A percentile compares a stretch with the other conserved stretches of the same genome.
phyloP scores from a whole-genome alignment of 2,113 vertebrate species.

The Sciurus niger region DNA sequence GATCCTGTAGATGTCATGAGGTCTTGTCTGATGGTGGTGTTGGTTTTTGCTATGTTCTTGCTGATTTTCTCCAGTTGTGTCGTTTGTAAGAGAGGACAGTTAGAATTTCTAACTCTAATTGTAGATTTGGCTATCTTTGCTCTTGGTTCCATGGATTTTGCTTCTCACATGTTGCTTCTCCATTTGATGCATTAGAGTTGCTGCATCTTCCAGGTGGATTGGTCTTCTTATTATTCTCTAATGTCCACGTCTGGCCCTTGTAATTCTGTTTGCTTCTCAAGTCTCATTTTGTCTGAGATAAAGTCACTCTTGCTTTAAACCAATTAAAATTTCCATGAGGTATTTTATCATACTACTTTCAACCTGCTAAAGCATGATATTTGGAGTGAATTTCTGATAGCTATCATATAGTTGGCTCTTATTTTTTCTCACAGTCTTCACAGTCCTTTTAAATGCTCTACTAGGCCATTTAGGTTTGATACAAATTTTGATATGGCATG shows the following conservation, averaged over 20 bases:
- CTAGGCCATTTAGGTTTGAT: neutral
- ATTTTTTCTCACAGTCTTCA: neutral
- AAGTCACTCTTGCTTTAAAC: neutral
- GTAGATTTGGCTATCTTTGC: neutral
- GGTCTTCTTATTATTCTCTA: neutral
- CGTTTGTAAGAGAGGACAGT: no score
- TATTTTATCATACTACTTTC: neutral
- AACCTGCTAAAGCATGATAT: neutral
- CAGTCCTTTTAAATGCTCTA: neutral
- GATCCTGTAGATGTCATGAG: neutral
- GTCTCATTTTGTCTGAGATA: neutral
- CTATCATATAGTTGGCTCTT: neutral
- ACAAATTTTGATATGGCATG: neutral
- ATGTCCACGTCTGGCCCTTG: neutral
- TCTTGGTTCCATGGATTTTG: neutral
- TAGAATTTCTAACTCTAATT: neutral
- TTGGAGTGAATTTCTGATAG: neutral
- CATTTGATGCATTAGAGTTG: neutral
- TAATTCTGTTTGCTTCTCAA: neutral
- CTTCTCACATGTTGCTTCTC: no score
- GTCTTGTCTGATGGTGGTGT: no score
- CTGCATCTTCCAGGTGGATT: neutral
- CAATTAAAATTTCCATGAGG: neutral
- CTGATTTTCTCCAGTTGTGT: neutral
- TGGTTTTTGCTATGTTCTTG: neutral